Evolutionary conservation across 1,140 invertebrate species (phyloP).

Genomic region (Portunus trituberculatus): DNA sequence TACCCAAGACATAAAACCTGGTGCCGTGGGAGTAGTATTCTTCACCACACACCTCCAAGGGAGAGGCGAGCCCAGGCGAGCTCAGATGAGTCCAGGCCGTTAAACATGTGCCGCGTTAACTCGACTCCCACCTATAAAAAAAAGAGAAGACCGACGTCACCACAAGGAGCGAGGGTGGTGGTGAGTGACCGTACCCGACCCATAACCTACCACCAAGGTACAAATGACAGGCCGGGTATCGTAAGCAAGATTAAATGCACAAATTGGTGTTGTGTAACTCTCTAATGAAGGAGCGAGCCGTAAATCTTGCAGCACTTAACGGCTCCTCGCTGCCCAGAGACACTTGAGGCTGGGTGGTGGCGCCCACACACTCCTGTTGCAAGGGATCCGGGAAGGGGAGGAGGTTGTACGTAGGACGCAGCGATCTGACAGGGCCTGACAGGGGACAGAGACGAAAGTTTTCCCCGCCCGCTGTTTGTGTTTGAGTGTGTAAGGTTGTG

Average conservation of each 20-base stretch:
- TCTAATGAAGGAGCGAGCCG: background rate
- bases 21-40: slow-evolving; percentile 1
- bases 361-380: too few species aligned
- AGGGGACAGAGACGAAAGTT: too few species aligned
- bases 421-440: too few species aligned
- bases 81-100: background rate
- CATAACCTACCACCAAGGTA: background rate
- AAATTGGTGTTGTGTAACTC: slow-evolving; percentile 1
- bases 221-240: background rate
- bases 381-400: too few species aligned
- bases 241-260: background rate
- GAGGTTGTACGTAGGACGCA: too few species aligned
- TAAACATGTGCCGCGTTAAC: background rate
- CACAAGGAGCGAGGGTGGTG: background rate
- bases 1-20: background rate
- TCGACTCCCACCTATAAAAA: background rate
- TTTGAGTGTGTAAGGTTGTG: too few species aligned
- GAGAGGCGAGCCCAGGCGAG: background rate
- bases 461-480: too few species aligned
- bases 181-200: background rate
- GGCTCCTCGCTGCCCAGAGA: background rate
- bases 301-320: background rate
- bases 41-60: background rate
- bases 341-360: background rate
- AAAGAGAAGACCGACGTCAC: background rate